These are phyloP conservation scores for Apogon talboti DNA, from an alignment of 2,797 vertebrate genomes.

Conservation along the genomic window DNA sequence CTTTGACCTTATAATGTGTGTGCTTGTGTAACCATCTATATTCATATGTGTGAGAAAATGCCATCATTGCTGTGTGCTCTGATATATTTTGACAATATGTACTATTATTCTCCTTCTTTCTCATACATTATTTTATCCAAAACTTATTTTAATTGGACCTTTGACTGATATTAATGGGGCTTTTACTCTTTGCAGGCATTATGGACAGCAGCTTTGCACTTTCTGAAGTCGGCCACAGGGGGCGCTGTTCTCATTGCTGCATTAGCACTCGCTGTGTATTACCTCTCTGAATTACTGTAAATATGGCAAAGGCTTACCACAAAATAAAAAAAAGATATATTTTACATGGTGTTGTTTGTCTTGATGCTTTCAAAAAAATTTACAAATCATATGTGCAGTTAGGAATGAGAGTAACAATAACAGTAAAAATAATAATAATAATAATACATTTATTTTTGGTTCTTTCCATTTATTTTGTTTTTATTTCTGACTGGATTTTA, in stretches of 20 bases:
- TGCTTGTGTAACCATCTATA: neutral
- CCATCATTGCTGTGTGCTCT: neutral
- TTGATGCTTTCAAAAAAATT: constrained; percentile 39
- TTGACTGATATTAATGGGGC: neutral
- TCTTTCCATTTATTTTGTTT: neutral
- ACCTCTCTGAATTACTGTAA: constrained; percentile 61
- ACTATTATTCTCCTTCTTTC: neutral
- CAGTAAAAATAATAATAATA: neutral
- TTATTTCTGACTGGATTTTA: neutral
- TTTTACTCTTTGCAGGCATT: constrained; percentile 75
- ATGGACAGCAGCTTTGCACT: constrained; percentile 62
- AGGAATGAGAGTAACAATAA: neutral
- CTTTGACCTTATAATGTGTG: constrained; percentile 19
- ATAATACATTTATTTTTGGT: neutral
- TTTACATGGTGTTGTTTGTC: constrained; percentile 44
- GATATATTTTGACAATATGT: neutral
- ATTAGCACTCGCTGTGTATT: constrained; percentile 71
- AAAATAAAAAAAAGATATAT: constrained; percentile 56
- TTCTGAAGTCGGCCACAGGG: constrained; percentile 67
- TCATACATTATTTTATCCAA: constrained; percentile 5
- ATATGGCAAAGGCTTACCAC: constrained; percentile 15
- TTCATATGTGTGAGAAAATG: constrained; percentile 8
- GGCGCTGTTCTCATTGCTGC: constrained; percentile 74
- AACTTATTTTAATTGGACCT: constrained; percentile 12
- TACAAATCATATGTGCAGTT: neutral